Conservation (phyloP, 2,888 invertebrate genomes). For the Micoletzkya japonica region DNA sequence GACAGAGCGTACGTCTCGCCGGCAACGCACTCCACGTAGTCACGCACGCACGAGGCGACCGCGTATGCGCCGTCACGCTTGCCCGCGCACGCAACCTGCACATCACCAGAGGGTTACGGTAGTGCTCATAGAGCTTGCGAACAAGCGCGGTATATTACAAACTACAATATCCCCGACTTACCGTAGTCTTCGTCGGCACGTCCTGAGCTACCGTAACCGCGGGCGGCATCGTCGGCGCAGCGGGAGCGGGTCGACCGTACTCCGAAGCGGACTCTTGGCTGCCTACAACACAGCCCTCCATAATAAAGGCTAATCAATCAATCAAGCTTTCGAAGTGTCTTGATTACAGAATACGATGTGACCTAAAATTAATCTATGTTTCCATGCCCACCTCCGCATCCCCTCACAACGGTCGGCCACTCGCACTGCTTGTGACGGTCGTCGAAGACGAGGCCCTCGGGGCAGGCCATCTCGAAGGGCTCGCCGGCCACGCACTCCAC, state of each 20-base stretch:
- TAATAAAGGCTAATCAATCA: neutral
- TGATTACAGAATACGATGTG: too few relatives aligned
- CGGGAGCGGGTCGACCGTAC: neutral
- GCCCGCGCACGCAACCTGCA: too few relatives aligned
- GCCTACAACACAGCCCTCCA: neutral
- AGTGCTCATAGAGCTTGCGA: too few relatives aligned
- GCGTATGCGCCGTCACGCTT: neutral
- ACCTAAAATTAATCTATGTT: too few relatives aligned
- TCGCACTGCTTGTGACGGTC: slow-evolving; percentile 7
- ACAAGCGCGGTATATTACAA: too few relatives aligned
- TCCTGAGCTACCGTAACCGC: too few relatives aligned
- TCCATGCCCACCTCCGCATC: too few relatives aligned
- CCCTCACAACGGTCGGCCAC: slow-evolving; percentile 19
- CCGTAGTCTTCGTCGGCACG: too few relatives aligned
- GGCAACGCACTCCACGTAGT: neutral
- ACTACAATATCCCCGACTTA: too few relatives aligned
- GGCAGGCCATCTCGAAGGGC: neutral
- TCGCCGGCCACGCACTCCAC: slow-evolving; percentile 7
- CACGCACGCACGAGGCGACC: slow-evolving; percentile 9
- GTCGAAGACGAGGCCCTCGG: slow-evolving; percentile 9
- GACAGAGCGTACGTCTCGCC: neutral
- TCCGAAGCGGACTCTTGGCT: too few relatives aligned
- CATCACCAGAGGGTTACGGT: slow-evolving; percentile 14
- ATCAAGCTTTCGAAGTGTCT: neutral
- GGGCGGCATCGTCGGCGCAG: too few relatives aligned